Conservation (phyloP, 2,113 vertebrate species). For the Amphilophus citrinellus region DNA sequence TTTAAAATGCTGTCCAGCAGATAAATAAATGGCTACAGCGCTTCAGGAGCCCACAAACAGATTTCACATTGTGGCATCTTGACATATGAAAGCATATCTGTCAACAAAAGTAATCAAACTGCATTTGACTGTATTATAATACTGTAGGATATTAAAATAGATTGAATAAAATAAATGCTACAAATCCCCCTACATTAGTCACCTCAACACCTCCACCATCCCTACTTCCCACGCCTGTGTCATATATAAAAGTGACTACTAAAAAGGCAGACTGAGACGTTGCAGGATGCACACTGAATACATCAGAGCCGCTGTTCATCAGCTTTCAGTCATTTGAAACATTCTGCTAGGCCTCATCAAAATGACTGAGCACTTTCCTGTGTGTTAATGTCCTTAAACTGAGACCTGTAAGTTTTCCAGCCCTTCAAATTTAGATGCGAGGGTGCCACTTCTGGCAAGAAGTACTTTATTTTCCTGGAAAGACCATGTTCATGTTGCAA, state of each 20-base stretch:
- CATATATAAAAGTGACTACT: neutral
- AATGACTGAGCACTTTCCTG: neutral
- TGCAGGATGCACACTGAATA: neutral
- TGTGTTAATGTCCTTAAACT: neutral
- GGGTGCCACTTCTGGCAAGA: neutral
- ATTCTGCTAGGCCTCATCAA: neutral
- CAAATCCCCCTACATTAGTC: neutral
- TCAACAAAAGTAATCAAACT: neutral
- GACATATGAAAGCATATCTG: neutral
- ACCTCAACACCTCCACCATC: neutral
- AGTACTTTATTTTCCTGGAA: neutral
- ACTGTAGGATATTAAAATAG: neutral
- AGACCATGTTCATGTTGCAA: neutral
- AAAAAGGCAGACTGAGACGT: neutral
- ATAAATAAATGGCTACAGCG: rapidly evolving
- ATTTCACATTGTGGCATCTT: neutral
- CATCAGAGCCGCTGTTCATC: neutral
- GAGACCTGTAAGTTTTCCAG: neutral
- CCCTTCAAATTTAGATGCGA: neutral
- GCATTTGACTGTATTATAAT: neutral
- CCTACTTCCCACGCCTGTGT: neutral
- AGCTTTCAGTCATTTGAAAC: neutral
- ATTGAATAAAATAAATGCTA: neutral
- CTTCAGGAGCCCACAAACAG: neutral
- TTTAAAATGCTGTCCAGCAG: neutral